phyloP scores from a whole-genome alignment of 2,797 vertebrate species.

The Gymnoscopelus microlampas region DNA sequence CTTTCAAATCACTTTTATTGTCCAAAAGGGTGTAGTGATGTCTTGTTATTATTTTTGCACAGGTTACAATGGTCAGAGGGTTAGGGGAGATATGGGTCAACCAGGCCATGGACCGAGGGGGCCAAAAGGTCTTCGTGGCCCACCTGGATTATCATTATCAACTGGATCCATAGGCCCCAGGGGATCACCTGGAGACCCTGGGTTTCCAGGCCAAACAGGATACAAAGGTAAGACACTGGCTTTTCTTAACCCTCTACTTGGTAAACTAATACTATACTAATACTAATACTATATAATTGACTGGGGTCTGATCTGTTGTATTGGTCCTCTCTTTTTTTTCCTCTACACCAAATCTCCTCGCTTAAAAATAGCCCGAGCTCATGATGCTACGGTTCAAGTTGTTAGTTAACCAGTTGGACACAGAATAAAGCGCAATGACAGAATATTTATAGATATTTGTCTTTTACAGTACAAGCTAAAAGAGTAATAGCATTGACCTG shows the following conservation, averaged over 20 bases:
- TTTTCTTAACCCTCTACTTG: neutral
- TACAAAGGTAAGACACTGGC: constrained; percentile 55
- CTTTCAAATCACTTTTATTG: neutral
- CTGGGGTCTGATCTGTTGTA: too few relatives aligned
- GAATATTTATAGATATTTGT: too few relatives aligned
- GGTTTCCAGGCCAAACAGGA: constrained; percentile 49
- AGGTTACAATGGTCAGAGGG: constrained; percentile 62
- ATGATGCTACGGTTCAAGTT: too few relatives aligned
- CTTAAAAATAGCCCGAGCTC: too few relatives aligned
- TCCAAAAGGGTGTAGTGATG: neutral
- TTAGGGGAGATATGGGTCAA: constrained; percentile 53
- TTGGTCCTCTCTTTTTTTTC: too few relatives aligned
- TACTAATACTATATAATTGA: too few relatives aligned
- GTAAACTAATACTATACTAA: too few relatives aligned
- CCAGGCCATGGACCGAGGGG: constrained; percentile 57
- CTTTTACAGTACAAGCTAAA: too few relatives aligned
- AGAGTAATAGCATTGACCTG: too few relatives aligned
- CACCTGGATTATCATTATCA: constrained; percentile 45
- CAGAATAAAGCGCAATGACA: too few relatives aligned
- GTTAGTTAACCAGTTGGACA: too few relatives aligned
- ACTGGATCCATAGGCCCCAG: constrained; percentile 46
- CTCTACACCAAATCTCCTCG: too few relatives aligned
- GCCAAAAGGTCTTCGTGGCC: constrained; percentile 55
- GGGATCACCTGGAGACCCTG: constrained; percentile 60
- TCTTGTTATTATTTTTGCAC: neutral